Percentiles rank a stretch among this genome's conserved stretches.
Evolutionary conservation across 2,797 vertebrate species (phyloP).

Genomic region (Helostoma temminkii): DNA sequence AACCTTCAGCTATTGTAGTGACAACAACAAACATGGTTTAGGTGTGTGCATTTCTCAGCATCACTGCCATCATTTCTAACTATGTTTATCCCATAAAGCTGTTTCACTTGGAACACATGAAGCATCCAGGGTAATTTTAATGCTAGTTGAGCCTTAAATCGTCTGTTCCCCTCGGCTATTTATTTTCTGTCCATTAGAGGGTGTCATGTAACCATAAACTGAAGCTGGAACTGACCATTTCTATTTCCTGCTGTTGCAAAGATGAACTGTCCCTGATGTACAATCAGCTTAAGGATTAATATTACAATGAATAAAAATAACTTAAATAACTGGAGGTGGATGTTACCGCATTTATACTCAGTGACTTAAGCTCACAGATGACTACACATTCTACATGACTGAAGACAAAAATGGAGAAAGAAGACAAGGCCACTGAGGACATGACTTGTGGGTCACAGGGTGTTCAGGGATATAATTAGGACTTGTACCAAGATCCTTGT

Average conservation of each 20-base stretch:
- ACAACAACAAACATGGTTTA: no score
- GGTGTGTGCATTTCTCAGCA: not conserved
- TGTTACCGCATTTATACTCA: not conserved
- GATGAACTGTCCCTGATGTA: not conserved
- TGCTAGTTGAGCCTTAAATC: no score
- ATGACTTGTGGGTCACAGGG: slow-evolving; percentile 19
- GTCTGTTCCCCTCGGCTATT: not conserved
- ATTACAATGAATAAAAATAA: not conserved
- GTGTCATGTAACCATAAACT: slow-evolving; percentile 10
- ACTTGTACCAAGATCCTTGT: not conserved
- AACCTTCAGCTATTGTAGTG: no score
- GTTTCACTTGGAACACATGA: not conserved
- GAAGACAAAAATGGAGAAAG: not conserved
- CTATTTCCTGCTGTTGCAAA: not conserved
- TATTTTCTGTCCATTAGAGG: slow-evolving; percentile 46
- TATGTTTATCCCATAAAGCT: not conserved
- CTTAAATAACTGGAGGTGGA: not conserved
- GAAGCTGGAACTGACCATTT: not conserved
- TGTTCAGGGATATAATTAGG: slow-evolving; percentile 1
- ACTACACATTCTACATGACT: not conserved
- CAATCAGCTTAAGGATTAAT: not conserved
- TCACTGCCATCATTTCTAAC: no score
- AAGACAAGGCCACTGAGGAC: not conserved
- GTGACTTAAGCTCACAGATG: no score
- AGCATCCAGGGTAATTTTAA: not conserved